Conservation (phyloP, 2,113 vertebrate species). For the Trogon melanurus region DNA sequence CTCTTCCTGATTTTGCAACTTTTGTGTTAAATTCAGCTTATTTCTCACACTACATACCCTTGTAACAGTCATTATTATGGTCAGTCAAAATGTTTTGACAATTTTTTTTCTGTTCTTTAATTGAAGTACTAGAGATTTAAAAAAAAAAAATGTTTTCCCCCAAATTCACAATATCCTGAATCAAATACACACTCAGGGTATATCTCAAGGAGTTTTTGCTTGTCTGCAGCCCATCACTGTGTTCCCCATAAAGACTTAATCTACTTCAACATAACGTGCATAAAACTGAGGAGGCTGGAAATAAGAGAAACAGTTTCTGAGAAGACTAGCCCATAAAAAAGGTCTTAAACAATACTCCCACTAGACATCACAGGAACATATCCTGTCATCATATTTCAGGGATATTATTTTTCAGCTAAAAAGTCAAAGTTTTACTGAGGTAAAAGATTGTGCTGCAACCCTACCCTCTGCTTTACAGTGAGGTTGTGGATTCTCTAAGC, state of each 20-base stretch:
- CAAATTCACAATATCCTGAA: neutral
- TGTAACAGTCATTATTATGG: neutral
- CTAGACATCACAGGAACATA: neutral
- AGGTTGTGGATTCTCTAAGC: neutral
- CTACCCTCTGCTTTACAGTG: neutral
- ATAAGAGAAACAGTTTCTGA: neutral
- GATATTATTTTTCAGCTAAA: neutral
- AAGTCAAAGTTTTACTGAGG: neutral
- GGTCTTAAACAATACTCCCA: neutral
- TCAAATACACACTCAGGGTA: neutral
- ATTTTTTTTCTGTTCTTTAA: neutral
- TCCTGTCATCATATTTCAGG: neutral
- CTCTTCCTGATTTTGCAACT: neutral
- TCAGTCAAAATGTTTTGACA: neutral
- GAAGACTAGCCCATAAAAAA: neutral
- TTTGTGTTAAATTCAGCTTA: neutral
- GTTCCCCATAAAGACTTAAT: neutral
- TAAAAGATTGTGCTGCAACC: neutral
- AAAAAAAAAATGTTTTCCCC: neutral
- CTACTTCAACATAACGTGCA: neutral
- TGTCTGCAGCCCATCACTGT: neutral
- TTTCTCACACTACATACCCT: neutral
- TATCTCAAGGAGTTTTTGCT: neutral
- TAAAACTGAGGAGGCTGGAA: neutral
- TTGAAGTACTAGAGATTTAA: neutral